Conservation (phyloP, 2,113 vertebrate species). For the Osmerus mordax region DNA sequence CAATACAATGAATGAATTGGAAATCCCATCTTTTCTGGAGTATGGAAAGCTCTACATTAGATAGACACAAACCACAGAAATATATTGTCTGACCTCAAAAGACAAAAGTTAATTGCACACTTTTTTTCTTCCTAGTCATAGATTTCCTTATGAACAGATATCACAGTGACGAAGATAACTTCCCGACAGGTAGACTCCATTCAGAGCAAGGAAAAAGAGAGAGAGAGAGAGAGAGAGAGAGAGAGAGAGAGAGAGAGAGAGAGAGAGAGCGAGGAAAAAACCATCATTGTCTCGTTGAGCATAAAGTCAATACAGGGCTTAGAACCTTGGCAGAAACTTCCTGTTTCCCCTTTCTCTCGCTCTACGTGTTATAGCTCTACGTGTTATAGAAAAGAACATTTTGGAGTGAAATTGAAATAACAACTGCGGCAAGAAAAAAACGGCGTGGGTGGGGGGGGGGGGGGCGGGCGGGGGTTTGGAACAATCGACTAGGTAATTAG, state of each 20-base stretch:
- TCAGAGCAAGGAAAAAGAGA: not conserved
- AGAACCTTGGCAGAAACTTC: conserved; percentile 34
- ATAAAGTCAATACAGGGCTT: conserved; percentile 45
- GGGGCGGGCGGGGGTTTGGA: conserved; percentile 11
- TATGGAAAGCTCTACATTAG: conserved; percentile 27
- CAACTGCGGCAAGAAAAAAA: conserved; percentile 54
- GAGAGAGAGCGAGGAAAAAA: conserved; percentile 18
- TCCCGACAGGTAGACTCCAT: not conserved
- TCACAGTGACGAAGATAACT: not conserved
- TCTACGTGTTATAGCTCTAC: conserved; percentile 26
- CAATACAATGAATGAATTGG: too few relatives aligned
- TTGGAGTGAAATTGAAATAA: conserved; percentile 59
- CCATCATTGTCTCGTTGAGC: conserved; percentile 30
- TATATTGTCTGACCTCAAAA: conserved; percentile 16
- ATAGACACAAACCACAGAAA: conserved; percentile 27
- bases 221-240: conserved; percentile 1
- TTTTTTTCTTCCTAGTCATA: too few relatives aligned
- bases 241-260: not conserved
- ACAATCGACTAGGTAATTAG: conserved; percentile 53
- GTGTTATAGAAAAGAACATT: conserved; percentile 37
- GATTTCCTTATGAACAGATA: too few relatives aligned
- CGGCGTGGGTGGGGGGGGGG: conserved; percentile 18
- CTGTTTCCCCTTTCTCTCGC: conserved; percentile 28
- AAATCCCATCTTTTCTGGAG: not conserved
- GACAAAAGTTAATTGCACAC: not conserved